Evolutionary conservation across 2,888 invertebrate species (phyloP).

Genomic region (Anoncus sp.): DNA sequence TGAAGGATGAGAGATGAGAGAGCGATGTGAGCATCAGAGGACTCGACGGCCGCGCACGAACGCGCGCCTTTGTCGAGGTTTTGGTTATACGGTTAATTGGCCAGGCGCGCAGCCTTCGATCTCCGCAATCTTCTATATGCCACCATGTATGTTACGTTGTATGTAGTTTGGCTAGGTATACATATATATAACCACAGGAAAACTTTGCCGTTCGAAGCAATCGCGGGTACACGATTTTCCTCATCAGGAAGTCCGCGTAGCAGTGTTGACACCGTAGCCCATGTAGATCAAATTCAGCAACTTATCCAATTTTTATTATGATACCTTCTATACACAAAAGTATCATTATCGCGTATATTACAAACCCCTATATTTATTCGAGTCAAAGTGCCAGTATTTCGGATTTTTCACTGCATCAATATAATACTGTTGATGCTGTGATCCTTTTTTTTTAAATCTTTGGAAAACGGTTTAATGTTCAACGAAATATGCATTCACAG

Average conservation of each 20-base stretch:
- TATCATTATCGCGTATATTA: not conserved
- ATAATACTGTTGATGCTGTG: not conserved
- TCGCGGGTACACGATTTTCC: not conserved
- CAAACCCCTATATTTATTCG: not conserved
- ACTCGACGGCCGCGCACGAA: slow-evolving; percentile 61
- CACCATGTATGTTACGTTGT: too few relatives aligned
- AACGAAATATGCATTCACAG: not conserved
- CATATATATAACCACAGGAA: not conserved
- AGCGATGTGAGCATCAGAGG: slow-evolving; percentile 35
- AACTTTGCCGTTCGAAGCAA: slow-evolving; percentile 1
- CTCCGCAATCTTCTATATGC: too few relatives aligned
- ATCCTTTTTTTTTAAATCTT: not conserved
- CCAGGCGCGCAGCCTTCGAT: slow-evolving; percentile 65
- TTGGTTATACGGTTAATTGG: slow-evolving; percentile 78
- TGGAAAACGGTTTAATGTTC: not conserved
- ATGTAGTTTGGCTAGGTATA: too few relatives aligned
- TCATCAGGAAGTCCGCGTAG: not conserved
- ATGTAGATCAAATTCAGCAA: not conserved
- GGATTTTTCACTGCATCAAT: too few relatives aligned
- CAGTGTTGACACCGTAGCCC: not conserved
- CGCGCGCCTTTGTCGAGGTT: slow-evolving; percentile 79
- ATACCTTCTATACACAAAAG: not conserved
- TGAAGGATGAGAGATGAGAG: slow-evolving; percentile 37
- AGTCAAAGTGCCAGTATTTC: too few relatives aligned
- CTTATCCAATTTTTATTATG: not conserved